Evolutionary conservation across 2,113 vertebrate species (phyloP).

Genomic region (Podocnemis expansa): DNA sequence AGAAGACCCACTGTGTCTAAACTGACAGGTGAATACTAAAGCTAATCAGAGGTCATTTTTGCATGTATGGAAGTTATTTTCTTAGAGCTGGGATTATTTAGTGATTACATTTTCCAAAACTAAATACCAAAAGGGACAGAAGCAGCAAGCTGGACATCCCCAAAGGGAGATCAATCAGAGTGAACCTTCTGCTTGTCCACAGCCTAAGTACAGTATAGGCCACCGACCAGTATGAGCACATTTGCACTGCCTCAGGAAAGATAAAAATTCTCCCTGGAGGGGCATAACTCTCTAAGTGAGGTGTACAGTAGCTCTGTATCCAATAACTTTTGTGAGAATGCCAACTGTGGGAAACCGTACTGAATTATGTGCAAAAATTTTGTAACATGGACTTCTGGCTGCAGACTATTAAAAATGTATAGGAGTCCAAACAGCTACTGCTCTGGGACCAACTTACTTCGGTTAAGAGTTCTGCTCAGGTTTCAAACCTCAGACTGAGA

Average conservation of each 20-base stretch:
- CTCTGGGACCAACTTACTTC: slow-evolving; percentile 68
- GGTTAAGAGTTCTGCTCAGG: slow-evolving; percentile 72
- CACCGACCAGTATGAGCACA: background rate
- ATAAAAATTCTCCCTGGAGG: slow-evolving; percentile 55
- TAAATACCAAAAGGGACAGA: slow-evolving; percentile 8
- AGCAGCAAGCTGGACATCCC: slow-evolving; percentile 59
- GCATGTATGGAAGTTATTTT: slow-evolving; percentile 52
- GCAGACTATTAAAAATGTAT: slow-evolving; percentile 66
- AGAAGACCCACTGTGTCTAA: background rate
- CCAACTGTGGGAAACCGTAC: slow-evolving; percentile 61
- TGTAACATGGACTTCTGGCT: slow-evolving; percentile 71
- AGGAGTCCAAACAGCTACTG: slow-evolving; percentile 75
- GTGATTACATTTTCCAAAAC: slow-evolving; percentile 62
- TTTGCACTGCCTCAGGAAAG: slow-evolving; percentile 48
- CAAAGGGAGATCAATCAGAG: slow-evolving; percentile 60
- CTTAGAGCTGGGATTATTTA: slow-evolving; percentile 67
- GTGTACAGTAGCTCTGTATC: slow-evolving; percentile 40
- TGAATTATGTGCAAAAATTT: slow-evolving; percentile 68
- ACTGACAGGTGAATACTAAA: slow-evolving; percentile 48
- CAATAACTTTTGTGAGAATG: slow-evolving; percentile 36
- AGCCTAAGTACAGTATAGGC: background rate
- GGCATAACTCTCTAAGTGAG: slow-evolving; percentile 35
- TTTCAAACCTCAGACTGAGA: slow-evolving; percentile 77
- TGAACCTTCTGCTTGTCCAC: slow-evolving; percentile 64
- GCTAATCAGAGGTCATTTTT: slow-evolving; percentile 53